A percentile compares a stretch with the other conserved stretches of the same genome.
These are phyloP conservation scores for Piprites chloris DNA, from an alignment of 2,113 vertebrate species.

Conservation along the genomic window DNA sequence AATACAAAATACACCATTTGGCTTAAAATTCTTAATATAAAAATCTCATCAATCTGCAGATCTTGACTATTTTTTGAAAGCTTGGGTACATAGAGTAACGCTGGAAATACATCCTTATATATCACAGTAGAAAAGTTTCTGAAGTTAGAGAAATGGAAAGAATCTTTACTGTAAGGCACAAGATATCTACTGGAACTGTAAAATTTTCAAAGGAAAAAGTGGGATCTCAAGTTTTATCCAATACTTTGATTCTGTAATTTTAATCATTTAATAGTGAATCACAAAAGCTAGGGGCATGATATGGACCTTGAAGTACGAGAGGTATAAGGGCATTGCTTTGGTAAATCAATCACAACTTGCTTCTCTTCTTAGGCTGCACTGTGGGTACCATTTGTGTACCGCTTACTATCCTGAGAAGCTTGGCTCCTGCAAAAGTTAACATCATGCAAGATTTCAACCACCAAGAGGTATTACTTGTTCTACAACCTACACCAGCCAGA, in stretches of 20 bases:
- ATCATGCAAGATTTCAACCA: constrained; percentile 1
- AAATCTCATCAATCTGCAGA: background rate
- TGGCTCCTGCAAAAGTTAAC: background rate
- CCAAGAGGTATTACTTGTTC: background rate
- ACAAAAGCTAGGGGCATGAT: background rate
- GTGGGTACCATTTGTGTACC: background rate
- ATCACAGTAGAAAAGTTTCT: background rate
- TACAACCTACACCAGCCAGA: background rate
- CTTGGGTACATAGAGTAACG: background rate
- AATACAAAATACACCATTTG: background rate
- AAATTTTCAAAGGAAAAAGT: background rate
- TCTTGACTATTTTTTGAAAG: background rate
- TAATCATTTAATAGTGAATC: background rate
- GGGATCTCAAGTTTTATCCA: background rate
- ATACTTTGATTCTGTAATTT: background rate
- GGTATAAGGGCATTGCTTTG: background rate
- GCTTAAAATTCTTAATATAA: background rate
- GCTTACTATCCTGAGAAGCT: background rate
- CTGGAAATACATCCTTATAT: background rate
- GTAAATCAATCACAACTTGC: background rate
- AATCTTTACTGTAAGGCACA: background rate
- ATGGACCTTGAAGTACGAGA: rapidly evolving
- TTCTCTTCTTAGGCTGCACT: background rate
- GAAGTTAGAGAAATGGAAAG: background rate
- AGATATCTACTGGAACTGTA: background rate